These are phyloP conservation scores for Candoia aspera DNA, from an alignment of 2,113 vertebrate species.

Conservation along the genomic window DNA sequence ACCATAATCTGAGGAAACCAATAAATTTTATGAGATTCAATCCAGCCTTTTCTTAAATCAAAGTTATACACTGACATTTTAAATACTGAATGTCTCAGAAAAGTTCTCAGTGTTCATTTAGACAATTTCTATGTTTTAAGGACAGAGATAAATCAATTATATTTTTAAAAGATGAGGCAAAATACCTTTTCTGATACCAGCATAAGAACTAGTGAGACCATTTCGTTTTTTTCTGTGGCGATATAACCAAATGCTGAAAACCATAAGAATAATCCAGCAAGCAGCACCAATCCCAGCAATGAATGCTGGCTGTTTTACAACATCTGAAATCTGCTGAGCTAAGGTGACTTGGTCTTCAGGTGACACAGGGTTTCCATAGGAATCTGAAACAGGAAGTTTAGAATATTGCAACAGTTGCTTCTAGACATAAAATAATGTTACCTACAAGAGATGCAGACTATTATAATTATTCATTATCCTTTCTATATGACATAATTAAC, in stretches of 20 bases:
- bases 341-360: slow-evolving; percentile 85
- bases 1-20: neutral
- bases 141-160: neutral
- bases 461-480: neutral
- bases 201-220: slow-evolving; percentile 90
- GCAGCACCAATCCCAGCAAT: slow-evolving; percentile 96
- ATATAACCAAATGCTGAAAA: slow-evolving; percentile 98
- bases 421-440: neutral
- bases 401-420: neutral
- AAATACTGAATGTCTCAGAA: neutral
- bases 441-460: neutral
- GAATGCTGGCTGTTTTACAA: slow-evolving; percentile 96
- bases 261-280: slow-evolving; percentile 98
- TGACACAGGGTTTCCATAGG: slow-evolving; percentile 86
- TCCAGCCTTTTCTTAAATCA: neutral
- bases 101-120: neutral
- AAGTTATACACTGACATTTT: neutral
- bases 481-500: neutral
- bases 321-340: slow-evolving; percentile 96
- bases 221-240: slow-evolving; percentile 93
- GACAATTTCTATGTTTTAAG: neutral
- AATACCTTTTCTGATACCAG: slow-evolving; percentile 96
- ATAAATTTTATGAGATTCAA: neutral
- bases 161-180: neutral
- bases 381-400: slow-evolving; percentile 75